These are phyloP conservation scores for Abramis brama DNA, from an alignment of 2,113 vertebrate genomes.

Conservation along the genomic window DNA sequence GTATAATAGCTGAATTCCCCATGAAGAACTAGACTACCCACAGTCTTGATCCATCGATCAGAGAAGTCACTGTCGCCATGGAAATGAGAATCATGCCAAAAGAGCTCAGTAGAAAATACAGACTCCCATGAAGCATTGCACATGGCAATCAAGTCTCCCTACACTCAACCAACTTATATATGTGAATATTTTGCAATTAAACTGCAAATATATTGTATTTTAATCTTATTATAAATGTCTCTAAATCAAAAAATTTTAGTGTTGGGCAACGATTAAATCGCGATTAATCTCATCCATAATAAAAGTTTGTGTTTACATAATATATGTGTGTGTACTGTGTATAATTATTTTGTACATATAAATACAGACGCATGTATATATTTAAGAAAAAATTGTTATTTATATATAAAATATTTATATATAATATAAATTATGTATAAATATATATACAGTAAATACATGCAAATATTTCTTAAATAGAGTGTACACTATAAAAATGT, in stretches of 20 bases:
- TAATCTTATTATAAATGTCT: background rate
- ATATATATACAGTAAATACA: too few species aligned
- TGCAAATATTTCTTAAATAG: too few species aligned
- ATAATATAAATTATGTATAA: too few species aligned
- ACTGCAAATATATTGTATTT: background rate
- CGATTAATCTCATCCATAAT: too few species aligned
- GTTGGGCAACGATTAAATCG: too few species aligned
- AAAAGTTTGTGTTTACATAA: too few species aligned
- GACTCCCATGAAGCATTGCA: background rate
- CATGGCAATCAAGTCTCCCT: background rate
- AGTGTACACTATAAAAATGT: too few species aligned
- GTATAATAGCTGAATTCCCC: background rate
- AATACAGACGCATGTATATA: too few species aligned
- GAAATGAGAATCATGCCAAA: constrained; percentile 5
- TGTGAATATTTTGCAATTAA: background rate
- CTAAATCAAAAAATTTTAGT: background rate
- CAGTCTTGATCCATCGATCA: background rate
- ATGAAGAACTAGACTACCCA: background rate
- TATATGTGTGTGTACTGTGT: too few species aligned
- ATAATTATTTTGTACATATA: too few species aligned
- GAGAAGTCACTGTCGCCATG: background rate
- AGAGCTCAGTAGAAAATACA: background rate
- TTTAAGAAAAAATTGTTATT: too few species aligned
- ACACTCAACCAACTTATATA: background rate
- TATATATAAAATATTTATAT: too few species aligned